Conservation (phyloP, 30 jellyfish, hydroid and myxozoan genomes). For the Phacellophora camtschatica region DNA sequence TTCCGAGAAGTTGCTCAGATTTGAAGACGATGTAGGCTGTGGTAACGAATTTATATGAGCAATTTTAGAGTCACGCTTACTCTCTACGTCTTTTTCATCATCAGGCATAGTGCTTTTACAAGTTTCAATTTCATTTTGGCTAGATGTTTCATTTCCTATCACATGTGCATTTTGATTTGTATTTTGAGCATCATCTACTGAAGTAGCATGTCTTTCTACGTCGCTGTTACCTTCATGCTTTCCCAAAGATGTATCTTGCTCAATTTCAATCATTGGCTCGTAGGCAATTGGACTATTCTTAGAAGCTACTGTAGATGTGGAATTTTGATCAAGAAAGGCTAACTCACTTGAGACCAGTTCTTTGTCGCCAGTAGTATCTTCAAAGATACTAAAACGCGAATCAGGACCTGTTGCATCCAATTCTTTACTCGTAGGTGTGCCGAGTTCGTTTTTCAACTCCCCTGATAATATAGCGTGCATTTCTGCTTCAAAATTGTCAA, state of each 20-base stretch:
- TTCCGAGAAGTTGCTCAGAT: neutral
- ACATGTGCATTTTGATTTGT: neutral
- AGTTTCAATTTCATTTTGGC: neutral
- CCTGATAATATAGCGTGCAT: slow-evolving; percentile 68
- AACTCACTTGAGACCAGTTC: too few species aligned
- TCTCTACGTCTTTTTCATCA: neutral
- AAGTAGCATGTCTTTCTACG: neutral
- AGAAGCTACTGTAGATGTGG: neutral
- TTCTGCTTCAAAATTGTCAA: slow-evolving; percentile 48
- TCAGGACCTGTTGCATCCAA: neutral
- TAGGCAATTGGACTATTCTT: slow-evolving; percentile 55
- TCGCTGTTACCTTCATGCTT: too few species aligned
- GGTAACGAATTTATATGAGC: neutral
- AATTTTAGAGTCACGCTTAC: neutral
- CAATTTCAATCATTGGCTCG: slow-evolving; percentile 83
- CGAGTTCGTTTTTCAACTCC: neutral
- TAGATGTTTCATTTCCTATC: neutral
- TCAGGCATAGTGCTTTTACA: neutral
- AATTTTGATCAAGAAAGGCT: too few species aligned
- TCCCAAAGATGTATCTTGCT: slow-evolving; percentile 31
- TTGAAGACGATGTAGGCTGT: neutral
- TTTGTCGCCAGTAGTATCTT: neutral
- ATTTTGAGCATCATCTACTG: neutral
- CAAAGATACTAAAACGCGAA: too few species aligned
- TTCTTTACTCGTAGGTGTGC: slow-evolving; percentile 36